Evolutionary conservation across 2,797 vertebrate genomes (phyloP).

Genomic region (Dallia pectoralis): DNA sequence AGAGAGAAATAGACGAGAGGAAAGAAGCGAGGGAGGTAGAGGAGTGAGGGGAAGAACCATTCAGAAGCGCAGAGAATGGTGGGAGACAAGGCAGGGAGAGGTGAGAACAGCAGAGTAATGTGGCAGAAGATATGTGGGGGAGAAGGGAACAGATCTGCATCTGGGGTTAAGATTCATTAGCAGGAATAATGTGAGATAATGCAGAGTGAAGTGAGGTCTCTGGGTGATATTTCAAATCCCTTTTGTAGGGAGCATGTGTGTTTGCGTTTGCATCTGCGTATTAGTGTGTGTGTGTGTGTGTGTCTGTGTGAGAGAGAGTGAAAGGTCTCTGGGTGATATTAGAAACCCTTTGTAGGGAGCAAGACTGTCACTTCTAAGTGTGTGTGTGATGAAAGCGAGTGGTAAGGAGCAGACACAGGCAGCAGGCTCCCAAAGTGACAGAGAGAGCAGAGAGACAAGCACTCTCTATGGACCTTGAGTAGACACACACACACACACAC

Average conservation of each 20-base stretch:
- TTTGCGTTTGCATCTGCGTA: slow-evolving; percentile 20
- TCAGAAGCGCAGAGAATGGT: neutral
- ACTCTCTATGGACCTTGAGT: neutral
- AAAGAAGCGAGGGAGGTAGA: slow-evolving; percentile 8
- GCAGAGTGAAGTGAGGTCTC: slow-evolving; percentile 73
- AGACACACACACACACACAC: slow-evolving; percentile 9
- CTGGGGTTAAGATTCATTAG: slow-evolving; percentile 82
- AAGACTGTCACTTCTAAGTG: slow-evolving; percentile 81
- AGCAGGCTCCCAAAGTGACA: slow-evolving; percentile 63
- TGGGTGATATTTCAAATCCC: slow-evolving; percentile 72
- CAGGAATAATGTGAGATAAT: slow-evolving; percentile 78
- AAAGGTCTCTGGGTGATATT: slow-evolving; percentile 77
- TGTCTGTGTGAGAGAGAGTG: slow-evolving; percentile 32
- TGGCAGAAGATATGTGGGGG: slow-evolving; percentile 3
- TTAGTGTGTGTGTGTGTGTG: slow-evolving; percentile 11
- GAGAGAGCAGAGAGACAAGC: neutral
- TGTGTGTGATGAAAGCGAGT: slow-evolving; percentile 78
- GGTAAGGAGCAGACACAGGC: slow-evolving; percentile 72
- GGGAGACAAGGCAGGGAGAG: neutral
- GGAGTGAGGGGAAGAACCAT: neutral
- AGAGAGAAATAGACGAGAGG: slow-evolving; percentile 47
- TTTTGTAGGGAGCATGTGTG: slow-evolving; percentile 59
- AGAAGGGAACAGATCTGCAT: slow-evolving; percentile 48
- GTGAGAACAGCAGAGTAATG: neutral
- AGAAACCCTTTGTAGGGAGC: slow-evolving; percentile 78